Evolutionary conservation across 35 echinoderm and acorn worm species (phyloP).

Genomic region (Antedon bifida): DNA sequence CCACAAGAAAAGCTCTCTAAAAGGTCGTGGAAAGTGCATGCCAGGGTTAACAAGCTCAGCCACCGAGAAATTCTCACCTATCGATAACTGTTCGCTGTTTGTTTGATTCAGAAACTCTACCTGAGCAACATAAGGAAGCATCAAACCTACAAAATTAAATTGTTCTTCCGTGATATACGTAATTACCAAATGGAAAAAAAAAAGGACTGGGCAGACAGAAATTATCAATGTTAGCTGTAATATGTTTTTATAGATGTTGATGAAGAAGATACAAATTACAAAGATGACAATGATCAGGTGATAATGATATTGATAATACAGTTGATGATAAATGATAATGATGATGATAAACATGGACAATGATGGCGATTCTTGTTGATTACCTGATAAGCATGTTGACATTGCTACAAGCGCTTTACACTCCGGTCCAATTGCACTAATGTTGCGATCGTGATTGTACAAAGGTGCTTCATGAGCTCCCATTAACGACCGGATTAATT

Average conservation of each 20-base stretch:
- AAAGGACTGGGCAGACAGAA: too few relatives aligned
- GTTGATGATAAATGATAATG: too few relatives aligned
- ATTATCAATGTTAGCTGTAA: too few relatives aligned
- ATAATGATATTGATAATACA: too few relatives aligned
- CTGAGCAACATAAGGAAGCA: constrained; percentile 32
- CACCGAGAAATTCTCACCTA: constrained; percentile 18
- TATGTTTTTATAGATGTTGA: too few relatives aligned
- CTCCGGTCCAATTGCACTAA: constrained; percentile 10
- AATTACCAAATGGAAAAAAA: too few relatives aligned
- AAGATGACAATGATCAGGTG: too few relatives aligned
- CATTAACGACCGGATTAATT: constrained; percentile 19
- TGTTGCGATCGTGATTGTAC: constrained; percentile 36
- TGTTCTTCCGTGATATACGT: too few relatives aligned
- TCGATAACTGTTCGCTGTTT: constrained; percentile 3
- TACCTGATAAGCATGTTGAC: constrained; percentile 60
- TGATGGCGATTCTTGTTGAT: too few relatives aligned
- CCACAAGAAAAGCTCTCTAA: constrained; percentile 70
- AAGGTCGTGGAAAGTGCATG: constrained; percentile 65
- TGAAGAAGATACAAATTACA: too few relatives aligned
- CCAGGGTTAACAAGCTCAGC: constrained; percentile 54
- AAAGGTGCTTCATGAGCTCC: constrained; percentile 47
- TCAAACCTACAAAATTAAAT: constrained; percentile 28
- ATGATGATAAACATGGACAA: too few relatives aligned
- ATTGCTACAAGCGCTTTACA: constrained; percentile 38
- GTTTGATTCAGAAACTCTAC: constrained; percentile 32